These are phyloP conservation scores for Euphydryas editha DNA, from an alignment of 2,888 invertebrate genomes.

Conservation along the genomic window DNA sequence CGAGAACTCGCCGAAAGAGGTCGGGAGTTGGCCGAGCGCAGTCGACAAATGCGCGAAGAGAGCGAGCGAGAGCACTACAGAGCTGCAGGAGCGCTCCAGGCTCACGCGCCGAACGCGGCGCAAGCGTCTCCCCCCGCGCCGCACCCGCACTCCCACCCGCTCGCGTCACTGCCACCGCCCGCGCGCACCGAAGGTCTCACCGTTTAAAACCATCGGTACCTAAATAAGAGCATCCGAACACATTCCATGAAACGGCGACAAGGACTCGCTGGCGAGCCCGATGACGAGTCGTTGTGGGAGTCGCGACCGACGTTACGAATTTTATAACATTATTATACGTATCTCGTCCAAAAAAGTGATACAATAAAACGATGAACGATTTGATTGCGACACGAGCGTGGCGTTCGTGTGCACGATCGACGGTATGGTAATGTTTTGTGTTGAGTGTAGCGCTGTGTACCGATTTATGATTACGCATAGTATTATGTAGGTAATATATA, in stretches of 20 bases:
- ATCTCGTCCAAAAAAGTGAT: conserved; percentile 69
- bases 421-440: conserved; percentile 63
- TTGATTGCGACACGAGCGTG: conserved; percentile 48
- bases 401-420: conserved; percentile 39
- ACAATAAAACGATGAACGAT: conserved; percentile 38
- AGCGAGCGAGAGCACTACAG: conserved; percentile 73
- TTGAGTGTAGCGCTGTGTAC: conserved; percentile 75
- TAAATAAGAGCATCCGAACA: conserved; percentile 23
- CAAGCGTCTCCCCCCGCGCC: conserved; percentile 59
- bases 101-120: conserved; percentile 72
- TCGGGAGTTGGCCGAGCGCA: conserved; percentile 79
- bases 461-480: conserved; percentile 73
- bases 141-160: conserved; percentile 61
- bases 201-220: conserved; percentile 76
- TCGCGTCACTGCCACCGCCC: conserved; percentile 85
- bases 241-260: conserved; percentile 38
- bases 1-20: conserved; percentile 82
- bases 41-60: conserved; percentile 79
- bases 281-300: conserved; percentile 35
- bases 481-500: conserved; percentile 78
- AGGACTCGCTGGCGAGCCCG: conserved; percentile 19
- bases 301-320: conserved; percentile 37
- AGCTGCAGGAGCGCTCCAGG: conserved; percentile 65
- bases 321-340: conserved; percentile 53
- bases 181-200: conserved; percentile 89